phyloP scores from a whole-genome alignment of 2,113 vertebrate genomes.

The Myotis davidii region DNA sequence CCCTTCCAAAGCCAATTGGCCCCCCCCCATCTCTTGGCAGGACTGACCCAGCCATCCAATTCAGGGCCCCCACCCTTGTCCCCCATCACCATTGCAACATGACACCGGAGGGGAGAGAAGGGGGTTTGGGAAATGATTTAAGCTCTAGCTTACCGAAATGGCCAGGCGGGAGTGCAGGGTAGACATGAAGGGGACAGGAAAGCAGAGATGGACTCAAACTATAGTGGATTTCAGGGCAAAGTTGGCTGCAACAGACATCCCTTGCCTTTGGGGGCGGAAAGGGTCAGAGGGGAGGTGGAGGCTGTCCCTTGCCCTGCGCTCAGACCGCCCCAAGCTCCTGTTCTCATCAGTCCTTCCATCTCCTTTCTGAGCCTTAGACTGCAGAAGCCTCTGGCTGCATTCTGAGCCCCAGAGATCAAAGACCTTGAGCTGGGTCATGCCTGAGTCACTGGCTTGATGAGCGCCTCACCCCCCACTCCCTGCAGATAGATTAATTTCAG shows the following conservation, averaged over 20 bases:
- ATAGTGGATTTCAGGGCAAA: not conserved
- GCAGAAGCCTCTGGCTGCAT: slow-evolving; percentile 16
- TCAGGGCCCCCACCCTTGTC: not conserved
- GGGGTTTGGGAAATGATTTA: not conserved
- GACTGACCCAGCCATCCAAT: not conserved
- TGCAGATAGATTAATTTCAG: slow-evolving; percentile 62
- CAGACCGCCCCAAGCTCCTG: not conserved
- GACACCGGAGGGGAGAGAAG: not conserved
- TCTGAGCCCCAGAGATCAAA: slow-evolving; percentile 49
- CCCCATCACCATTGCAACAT: not conserved
- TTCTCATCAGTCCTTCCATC: not conserved
- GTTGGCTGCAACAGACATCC: not conserved
- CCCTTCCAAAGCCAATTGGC: not conserved
- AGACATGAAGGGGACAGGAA: not conserved
- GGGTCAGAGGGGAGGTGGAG: not conserved
- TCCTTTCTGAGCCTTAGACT: not conserved
- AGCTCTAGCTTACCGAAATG: not conserved
- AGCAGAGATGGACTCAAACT: not conserved
- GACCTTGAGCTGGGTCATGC: slow-evolving; percentile 28
- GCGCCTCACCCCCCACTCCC: not conserved
- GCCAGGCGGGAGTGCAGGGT: not conserved
- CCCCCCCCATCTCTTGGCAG: not conserved
- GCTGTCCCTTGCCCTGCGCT: not conserved
- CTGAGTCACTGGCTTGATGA: slow-evolving; percentile 50
- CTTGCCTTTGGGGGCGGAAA: not conserved